Conservation (phyloP, 1,140 invertebrate species). For the Drosophila nikananu region DNA sequence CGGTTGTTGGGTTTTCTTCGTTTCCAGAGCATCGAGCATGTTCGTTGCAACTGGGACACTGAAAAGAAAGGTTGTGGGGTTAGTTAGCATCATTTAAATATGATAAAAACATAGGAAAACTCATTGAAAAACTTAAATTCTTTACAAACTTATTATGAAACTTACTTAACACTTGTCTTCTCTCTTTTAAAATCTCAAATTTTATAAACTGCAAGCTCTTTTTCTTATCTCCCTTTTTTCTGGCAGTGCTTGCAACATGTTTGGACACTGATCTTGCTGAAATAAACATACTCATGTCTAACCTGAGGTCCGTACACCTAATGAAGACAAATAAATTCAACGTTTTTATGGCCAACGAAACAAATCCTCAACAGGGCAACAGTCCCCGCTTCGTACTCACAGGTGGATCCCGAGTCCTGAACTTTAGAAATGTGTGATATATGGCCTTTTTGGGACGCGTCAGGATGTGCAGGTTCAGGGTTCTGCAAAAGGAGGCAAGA, state of each 20-base stretch:
- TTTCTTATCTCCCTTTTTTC: not conserved
- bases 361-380: not conserved
- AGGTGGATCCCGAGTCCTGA: not conserved
- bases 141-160: not conserved
- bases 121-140: not conserved
- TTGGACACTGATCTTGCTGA: not conserved
- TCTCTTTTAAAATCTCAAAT: not conserved
- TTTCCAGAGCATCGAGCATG: slow-evolving; percentile 1
- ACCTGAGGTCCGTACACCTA: too few relatives aligned
- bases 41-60: not conserved
- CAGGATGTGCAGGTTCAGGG: too few relatives aligned
- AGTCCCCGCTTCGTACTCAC: not conserved
- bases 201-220: not conserved
- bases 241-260: slow-evolving; percentile 7
- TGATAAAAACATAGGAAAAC: not conserved
- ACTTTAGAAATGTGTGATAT: not conserved
- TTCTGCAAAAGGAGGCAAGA: not conserved
- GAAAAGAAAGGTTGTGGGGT: not conserved
- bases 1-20: slow-evolving; percentile 22
- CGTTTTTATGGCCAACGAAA: slow-evolving; percentile 1
- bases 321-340: slow-evolving; percentile 17
- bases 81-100: too few relatives aligned
- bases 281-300: not conserved
- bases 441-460: not conserved
- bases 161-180: not conserved